Evolutionary conservation across 1,140 invertebrate genomes (phyloP).

Genomic region (Acromyrmex charruanus): DNA sequence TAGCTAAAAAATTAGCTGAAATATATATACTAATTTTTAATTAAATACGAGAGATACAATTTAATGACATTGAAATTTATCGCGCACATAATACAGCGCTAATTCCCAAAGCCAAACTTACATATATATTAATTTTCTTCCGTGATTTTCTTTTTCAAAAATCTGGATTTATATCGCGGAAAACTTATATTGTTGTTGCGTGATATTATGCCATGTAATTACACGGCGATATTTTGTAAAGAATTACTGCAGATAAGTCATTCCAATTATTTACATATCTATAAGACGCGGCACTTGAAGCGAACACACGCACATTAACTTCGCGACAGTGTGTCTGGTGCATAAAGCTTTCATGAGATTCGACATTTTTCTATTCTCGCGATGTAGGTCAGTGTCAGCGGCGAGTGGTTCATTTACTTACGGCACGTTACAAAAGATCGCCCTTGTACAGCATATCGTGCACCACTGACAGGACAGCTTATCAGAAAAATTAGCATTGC

Average conservation of each 20-base stretch:
- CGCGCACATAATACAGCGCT: too few relatives aligned
- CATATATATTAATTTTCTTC: background rate
- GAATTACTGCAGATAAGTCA: background rate
- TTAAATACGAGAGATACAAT: too few relatives aligned
- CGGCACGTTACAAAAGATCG: constrained; percentile 32
- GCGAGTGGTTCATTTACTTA: constrained; percentile 54
- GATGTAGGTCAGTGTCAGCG: constrained; percentile 67
- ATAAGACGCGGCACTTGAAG: too few relatives aligned
- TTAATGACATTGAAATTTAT: too few relatives aligned
- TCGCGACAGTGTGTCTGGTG: constrained; percentile 7
- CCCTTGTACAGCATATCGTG: constrained; percentile 9
- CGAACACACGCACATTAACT: background rate
- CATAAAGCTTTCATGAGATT: constrained; percentile 72
- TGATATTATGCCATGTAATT: background rate
- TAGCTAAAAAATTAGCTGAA: too few relatives aligned
- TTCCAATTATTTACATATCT: constrained; percentile 28
- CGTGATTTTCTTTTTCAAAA: background rate
- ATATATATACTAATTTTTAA: too few relatives aligned
- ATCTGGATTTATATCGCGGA: background rate
- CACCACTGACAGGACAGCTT: constrained; percentile 23
- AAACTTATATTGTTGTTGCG: background rate
- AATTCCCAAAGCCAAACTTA: too few relatives aligned
- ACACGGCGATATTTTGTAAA: background rate
- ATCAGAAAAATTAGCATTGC: constrained; percentile 36
- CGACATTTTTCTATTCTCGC: constrained; percentile 71